These are phyloP conservation scores for Heliconius eleuchia DNA, from an alignment of 1,140 invertebrate genomes.

Conservation along the genomic window DNA sequence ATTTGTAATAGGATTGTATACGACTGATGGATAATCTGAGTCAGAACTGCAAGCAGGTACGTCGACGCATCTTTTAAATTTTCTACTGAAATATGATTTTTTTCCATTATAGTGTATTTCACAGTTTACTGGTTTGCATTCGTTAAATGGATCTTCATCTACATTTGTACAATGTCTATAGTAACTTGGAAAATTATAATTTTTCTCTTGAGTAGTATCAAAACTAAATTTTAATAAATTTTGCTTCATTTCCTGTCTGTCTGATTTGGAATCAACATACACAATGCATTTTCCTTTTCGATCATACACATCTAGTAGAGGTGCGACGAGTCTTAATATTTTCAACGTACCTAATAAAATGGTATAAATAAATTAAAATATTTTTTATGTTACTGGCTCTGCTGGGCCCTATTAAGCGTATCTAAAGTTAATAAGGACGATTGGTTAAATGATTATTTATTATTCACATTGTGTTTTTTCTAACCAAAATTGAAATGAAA, in stretches of 20 bases:
- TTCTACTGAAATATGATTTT: conserved; percentile 69
- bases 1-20: conserved; percentile 61
- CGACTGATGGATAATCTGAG: conserved; percentile 57
- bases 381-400: too few species aligned
- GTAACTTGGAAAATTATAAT: conserved; percentile 40
- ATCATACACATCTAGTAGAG: conserved; percentile 54
- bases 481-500: too few species aligned
- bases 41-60: conserved; percentile 68
- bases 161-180: conserved; percentile 62
- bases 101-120: conserved; percentile 79
- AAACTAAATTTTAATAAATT: conserved; percentile 58
- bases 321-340: conserved; percentile 56
- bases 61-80: conserved; percentile 67
- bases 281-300: conserved; percentile 57
- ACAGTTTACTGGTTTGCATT: conserved; percentile 81
- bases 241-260: conserved; percentile 46
- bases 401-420: too few species aligned
- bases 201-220: conserved; percentile 50
- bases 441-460: too few species aligned
- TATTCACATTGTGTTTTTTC: too few species aligned
- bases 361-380: conserved; percentile 19
- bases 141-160: conserved; percentile 79
- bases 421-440: not conserved
- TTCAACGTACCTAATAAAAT: conserved; percentile 51
- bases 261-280: conserved; percentile 54